These are phyloP conservation scores for Drosophila pallidifrons DNA, from an alignment of 1,140 invertebrate genomes.

Conservation along the genomic window DNA sequence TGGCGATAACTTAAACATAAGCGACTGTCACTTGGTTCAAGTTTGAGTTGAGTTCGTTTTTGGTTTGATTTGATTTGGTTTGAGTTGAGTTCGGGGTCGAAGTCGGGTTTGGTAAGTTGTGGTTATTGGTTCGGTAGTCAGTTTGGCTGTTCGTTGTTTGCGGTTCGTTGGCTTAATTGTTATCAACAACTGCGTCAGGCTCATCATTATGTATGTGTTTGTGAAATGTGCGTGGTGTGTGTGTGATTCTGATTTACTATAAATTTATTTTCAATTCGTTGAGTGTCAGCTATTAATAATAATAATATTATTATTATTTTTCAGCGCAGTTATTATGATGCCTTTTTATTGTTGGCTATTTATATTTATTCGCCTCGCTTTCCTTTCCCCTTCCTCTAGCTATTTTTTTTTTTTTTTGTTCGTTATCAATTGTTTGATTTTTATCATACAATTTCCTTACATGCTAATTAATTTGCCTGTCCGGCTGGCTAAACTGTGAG, in stretches of 20 bases:
- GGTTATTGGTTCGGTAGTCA: slow-evolving; percentile 34
- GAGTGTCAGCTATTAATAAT: slow-evolving; percentile 80
- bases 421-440: slow-evolving; percentile 62
- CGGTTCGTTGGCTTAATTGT: slow-evolving; percentile 67
- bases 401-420: too few species aligned
- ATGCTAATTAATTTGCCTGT: slow-evolving; percentile 72
- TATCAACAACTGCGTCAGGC: slow-evolving; percentile 62
- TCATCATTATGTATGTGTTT: slow-evolving; percentile 58
- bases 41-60: slow-evolving; percentile 1
- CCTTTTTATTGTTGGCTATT: slow-evolving; percentile 66
- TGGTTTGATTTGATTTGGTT: background rate
- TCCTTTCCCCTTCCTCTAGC: slow-evolving; percentile 14
- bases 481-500: slow-evolving; percentile 14
- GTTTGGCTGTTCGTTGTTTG: slow-evolving; percentile 53
- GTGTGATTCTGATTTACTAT: slow-evolving; percentile 68
- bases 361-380: slow-evolving; percentile 28
- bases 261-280: slow-evolving; percentile 78
- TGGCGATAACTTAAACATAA: slow-evolving; percentile 1
- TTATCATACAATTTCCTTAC: slow-evolving; percentile 74
- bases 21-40: background rate
- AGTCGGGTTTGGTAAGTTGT: background rate
- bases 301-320: slow-evolving; percentile 66
- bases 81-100: slow-evolving; percentile 2
- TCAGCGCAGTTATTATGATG: slow-evolving; percentile 65
- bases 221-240: slow-evolving; percentile 15